Base-by-base conservation (phyloP, 2,797 vertebrate genomes). In the Melanotaenia pygmaea region DNA sequence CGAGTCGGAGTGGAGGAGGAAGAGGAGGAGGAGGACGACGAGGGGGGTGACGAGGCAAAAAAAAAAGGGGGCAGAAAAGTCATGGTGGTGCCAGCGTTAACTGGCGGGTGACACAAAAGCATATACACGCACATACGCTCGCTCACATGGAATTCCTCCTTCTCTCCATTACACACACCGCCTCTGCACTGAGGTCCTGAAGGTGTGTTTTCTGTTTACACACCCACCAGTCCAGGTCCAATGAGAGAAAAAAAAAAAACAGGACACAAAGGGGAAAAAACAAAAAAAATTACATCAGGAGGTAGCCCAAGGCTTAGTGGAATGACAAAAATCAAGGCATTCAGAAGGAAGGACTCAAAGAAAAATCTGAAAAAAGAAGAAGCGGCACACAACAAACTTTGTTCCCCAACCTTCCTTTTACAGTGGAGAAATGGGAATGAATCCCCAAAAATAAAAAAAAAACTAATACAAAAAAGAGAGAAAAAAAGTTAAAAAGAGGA, bases 221-320 rank as follows among this genome's bases (percentile, higher is more conserved):
- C 80, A 91, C 89, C 81, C 87, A 86, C 86, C 87, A 89, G 91
- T 80, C 74, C 84, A 89, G 87, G 70, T 91, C 92, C 92, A 80
- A 88, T 86, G 89, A 81, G 91, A 57, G 71, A 38, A 43, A 59
- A 4, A 43, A 59, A 4, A 51, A 67, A 59, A 79, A 79, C 65
- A 91, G 89, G 85, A 89, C 67, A 74, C 45, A 22, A 78, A 67
- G 64, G 82, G 61, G 80, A 65, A 65, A 59, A 60, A 74, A 72
- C 53, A 79, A 72, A 72, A 62, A 63, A 79, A 75, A 45, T 37
- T 59, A 59, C 82, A 86, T 77, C 91, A 94, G 91, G 96, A 97
- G 96, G 96, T 97, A 97, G 96, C 96, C 96, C 67, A 92, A 95
- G 96, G 95, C 96, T 96, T 94, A 92, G 91, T 93, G 93, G 93